A percentile compares a stretch with the other conserved stretches of the same genome.
These are phyloP conservation scores for Ornithorhynchus anatinus DNA, from an alignment of 2,113 vertebrate genomes.

Conservation along the genomic window DNA sequence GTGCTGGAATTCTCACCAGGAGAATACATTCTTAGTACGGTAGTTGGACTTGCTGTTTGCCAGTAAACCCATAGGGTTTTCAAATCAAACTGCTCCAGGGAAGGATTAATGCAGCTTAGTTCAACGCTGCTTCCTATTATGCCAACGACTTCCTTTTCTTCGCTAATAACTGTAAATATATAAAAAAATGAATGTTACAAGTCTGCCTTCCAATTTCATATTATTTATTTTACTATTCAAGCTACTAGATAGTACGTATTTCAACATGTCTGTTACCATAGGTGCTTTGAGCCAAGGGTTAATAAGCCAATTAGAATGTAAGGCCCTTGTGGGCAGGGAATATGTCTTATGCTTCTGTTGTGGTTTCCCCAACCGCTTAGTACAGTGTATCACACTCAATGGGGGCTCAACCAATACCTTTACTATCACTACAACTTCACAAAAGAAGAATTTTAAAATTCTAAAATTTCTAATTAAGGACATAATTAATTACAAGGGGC, in stretches of 20 bases:
- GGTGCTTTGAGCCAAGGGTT: too few relatives aligned
- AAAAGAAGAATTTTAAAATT: too few relatives aligned
- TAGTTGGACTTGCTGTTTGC: constrained; percentile 45
- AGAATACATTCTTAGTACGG: constrained; percentile 45
- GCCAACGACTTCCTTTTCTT: constrained; percentile 9
- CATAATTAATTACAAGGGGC: too few relatives aligned
- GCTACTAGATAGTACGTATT: too few relatives aligned
- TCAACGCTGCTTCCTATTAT: constrained; percentile 46
- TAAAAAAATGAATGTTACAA: not conserved
- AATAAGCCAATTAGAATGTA: too few relatives aligned
- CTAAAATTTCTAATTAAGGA: too few relatives aligned
- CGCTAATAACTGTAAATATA: constrained; percentile 6
- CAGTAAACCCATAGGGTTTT: constrained; percentile 54
- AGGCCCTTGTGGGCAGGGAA: too few relatives aligned
- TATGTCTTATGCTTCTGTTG: too few relatives aligned
- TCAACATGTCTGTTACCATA: not conserved
- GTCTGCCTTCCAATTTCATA: rapidly evolving
- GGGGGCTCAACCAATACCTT: too few relatives aligned
- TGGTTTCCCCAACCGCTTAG: too few relatives aligned
- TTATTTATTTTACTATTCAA: not conserved
- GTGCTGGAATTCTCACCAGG: not conserved
- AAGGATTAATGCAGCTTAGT: constrained; percentile 38
- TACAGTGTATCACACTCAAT: too few relatives aligned
- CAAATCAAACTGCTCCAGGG: not conserved
- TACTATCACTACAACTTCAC: too few relatives aligned